Conservation (phyloP, 2,888 invertebrate genomes). For the Drosophila paramelanica region DNA sequence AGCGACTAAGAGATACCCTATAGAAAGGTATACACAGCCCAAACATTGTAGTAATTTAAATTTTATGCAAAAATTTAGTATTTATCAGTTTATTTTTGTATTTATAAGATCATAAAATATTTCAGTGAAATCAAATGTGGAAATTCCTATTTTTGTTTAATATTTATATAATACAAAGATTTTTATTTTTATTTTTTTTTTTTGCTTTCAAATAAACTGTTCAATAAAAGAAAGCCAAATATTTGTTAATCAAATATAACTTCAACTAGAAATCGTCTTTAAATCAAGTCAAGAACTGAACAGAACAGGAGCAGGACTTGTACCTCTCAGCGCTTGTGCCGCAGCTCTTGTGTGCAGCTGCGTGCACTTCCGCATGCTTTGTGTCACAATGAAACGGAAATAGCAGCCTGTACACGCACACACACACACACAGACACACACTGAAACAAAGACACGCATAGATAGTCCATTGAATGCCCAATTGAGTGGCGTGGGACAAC, state of each 20-base stretch:
- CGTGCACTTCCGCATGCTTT: slow-evolving; percentile 52
- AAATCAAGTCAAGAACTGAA: slow-evolving; percentile 24
- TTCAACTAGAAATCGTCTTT: slow-evolving; percentile 13
- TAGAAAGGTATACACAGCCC: too few relatives aligned
- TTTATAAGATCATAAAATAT: too few relatives aligned
- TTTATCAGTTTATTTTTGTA: too few relatives aligned
- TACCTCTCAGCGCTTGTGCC: slow-evolving; percentile 11
- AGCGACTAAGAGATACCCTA: too few relatives aligned
- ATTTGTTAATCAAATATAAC: slow-evolving; percentile 22
- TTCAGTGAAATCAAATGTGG: background rate
- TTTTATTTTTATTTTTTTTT: background rate
- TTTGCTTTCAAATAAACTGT: background rate
- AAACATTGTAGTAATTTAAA: too few relatives aligned
- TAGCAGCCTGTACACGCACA: slow-evolving; percentile 29
- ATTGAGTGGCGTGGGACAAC: slow-evolving; percentile 3
- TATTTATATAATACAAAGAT: too few relatives aligned
- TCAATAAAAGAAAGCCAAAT: slow-evolving; percentile 9
- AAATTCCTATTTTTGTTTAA: too few relatives aligned
- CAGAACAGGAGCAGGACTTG: slow-evolving; percentile 4
- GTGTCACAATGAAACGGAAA: slow-evolving; percentile 49
- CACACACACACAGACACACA: background rate
- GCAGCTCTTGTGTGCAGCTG: slow-evolving; percentile 37
- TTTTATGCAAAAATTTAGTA: too few relatives aligned
- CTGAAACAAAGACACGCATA: background rate
- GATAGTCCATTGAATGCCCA: slow-evolving; percentile 18